phyloP scores from a whole-genome alignment of 2,797 vertebrate genomes.

The Nothura maculosa region DNA sequence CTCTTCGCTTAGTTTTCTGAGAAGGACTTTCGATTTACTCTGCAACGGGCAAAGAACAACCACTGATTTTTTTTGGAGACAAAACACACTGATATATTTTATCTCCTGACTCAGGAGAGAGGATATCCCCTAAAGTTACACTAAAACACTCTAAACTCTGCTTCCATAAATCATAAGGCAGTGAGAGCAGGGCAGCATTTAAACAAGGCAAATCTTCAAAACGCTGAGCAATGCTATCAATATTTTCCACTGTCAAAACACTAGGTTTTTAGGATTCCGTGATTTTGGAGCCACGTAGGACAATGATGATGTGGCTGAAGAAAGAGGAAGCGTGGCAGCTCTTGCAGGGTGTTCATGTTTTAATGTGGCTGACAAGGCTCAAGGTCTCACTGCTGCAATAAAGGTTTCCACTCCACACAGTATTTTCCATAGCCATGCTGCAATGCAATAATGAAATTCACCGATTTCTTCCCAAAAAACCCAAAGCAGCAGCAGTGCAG shows the following conservation, averaged over 20 bases:
- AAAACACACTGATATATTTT: background rate
- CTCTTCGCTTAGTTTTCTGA: background rate
- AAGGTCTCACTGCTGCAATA: background rate
- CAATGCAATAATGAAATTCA: background rate
- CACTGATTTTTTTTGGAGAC: background rate
- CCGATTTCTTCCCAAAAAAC: background rate
- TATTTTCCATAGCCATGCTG: background rate
- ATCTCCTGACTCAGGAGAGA: background rate
- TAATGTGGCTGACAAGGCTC: background rate
- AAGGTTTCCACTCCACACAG: background rate
- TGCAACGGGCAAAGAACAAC: background rate
- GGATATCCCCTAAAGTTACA: background rate
- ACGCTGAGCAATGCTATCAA: background rate
- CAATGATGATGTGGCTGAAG: background rate
- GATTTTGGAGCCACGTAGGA: background rate
- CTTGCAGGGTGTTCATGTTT: background rate
- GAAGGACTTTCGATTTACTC: background rate
- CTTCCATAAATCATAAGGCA: background rate
- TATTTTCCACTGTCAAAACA: constrained; percentile 24
- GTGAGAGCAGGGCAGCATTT: background rate
- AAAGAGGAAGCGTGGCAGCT: background rate
- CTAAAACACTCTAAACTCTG: background rate
- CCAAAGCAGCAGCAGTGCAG: background rate
- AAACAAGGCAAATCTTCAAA: constrained; percentile 3
- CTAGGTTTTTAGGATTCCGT: background rate